phyloP scores from a whole-genome alignment of 2,888 invertebrate species.

The Mesorhabditis belari region DNA sequence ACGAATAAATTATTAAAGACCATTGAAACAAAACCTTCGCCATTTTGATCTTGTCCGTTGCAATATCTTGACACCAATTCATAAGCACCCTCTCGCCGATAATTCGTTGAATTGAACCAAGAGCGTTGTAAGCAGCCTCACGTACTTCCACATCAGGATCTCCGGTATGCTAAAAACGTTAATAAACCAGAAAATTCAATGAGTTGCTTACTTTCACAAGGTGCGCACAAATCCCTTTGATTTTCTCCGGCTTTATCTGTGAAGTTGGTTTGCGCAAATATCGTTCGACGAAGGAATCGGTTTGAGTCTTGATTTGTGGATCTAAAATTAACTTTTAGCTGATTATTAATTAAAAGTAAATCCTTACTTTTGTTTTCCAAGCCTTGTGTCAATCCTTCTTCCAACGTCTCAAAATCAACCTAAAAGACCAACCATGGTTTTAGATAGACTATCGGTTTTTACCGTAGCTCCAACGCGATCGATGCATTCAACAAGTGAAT shows the following conservation, averaged over 20 bases:
- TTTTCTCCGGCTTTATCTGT: conserved; percentile 56
- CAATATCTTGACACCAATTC: conserved; percentile 24
- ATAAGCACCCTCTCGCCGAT: conserved; percentile 80
- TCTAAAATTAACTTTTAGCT: too few species aligned
- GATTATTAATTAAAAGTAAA: too few species aligned
- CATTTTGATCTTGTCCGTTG: conserved; percentile 38
- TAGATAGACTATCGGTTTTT: too few species aligned
- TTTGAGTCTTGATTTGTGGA: conserved; percentile 56
- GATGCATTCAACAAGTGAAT: conserved; percentile 77
- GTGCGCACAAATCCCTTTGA: conserved; percentile 54
- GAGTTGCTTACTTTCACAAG: conserved; percentile 41
- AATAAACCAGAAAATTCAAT: not conserved
- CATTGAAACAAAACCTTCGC: conserved; percentile 18
- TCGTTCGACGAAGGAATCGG: conserved; percentile 44
- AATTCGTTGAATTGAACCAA: conserved; percentile 86
- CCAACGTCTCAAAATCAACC: conserved; percentile 60
- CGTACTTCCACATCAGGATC: conserved; percentile 77
- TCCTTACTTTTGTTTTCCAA: conserved; percentile 66
- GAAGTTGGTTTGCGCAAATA: too few species aligned
- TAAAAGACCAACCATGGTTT: conserved; percentile 3
- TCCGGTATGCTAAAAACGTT: conserved; percentile 28
- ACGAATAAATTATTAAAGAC: too few species aligned
- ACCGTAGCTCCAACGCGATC: conserved; percentile 78
- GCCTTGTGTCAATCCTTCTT: conserved; percentile 75
- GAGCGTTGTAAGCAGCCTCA: conserved; percentile 82